Evolutionary conservation across 2,113 vertebrate species (phyloP), one percentile per base, ranked within the genome.

Genomic region (Ophiodon elongatus): DNA sequence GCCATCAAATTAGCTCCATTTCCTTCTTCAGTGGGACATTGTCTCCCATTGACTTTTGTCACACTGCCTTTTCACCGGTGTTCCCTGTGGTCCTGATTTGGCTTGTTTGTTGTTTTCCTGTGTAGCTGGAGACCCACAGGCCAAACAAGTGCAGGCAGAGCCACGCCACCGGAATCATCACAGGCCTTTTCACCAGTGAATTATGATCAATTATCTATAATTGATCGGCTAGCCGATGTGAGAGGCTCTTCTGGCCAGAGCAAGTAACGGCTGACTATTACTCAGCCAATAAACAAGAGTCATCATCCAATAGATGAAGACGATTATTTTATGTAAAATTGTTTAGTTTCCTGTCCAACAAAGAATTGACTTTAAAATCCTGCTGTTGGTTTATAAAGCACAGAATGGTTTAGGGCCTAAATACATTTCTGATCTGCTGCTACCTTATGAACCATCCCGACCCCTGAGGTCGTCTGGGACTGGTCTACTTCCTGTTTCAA

Each of bases 1-100:
- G 31, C 23, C 57, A 73, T 82, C 73, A 76, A 33, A 79, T 83
- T 79, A 85, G 70, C 60, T 82, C 82, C 5, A 37, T 83, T 87
- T 77, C 75, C 72, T 56, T 21, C 23, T 57, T 7, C 47, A 64
- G 56, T 5, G 47, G 41, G 68, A 83, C n/a, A 33, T 33, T 39
- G 70, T 73, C 65, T 35, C 27, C 4, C 66, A 79, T 86, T 69
- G 62, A 77, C 52, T 76, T 45, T 47, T 50, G 31, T 63, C 45
- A n/a, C 59, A 17, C 15, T 27, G 33, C 9, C 7, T 56, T 25
- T 63, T 23, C 0, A 0, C 29, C 62, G 29, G 15, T 39, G 31
- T 23, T 23, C 29, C 14, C 65, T 8, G 52, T 11, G 17, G 57
- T 56, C 54, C 69, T 37, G 23, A 21, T 54, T 72, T 0, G 0